These are phyloP conservation scores for Nycteola revayana DNA, from an alignment of 2,888 invertebrate species.

Conservation along the genomic window DNA sequence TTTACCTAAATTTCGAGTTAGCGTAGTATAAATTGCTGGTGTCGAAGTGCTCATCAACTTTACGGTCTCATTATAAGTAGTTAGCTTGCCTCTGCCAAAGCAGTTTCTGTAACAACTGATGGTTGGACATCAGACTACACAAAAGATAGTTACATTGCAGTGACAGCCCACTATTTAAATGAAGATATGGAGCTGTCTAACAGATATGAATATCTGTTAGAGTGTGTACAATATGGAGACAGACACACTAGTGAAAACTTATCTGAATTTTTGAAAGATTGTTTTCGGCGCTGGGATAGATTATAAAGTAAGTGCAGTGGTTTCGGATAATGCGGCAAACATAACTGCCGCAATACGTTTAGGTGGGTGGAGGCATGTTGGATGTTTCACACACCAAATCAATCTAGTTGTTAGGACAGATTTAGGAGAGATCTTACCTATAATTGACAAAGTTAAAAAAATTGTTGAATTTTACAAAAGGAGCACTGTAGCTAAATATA, in stretches of 20 bases:
- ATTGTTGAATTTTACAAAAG: slow-evolving; percentile 2
- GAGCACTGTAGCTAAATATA: not conserved
- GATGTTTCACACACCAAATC: slow-evolving; percentile 14
- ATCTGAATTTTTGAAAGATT: slow-evolving; percentile 3
- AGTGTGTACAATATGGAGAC: not conserved
- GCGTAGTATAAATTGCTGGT: too few species aligned
- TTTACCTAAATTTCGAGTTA: too few species aligned
- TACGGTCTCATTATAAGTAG: too few species aligned
- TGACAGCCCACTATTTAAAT: slow-evolving; percentile 1
- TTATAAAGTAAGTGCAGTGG: slow-evolving; percentile 7
- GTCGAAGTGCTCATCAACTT: too few species aligned
- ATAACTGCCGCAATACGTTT: slow-evolving; percentile 10
- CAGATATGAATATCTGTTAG: slow-evolving; percentile 1
- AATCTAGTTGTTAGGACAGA: slow-evolving; percentile 12
- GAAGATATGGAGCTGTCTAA: not conserved
- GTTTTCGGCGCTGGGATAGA: slow-evolving; percentile 4
- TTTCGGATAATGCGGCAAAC: slow-evolving; percentile 12
- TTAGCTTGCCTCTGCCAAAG: slow-evolving; percentile 2
- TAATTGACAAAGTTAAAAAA: slow-evolving; percentile 1
- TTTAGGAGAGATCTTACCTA: slow-evolving; percentile 6
- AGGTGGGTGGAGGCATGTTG: slow-evolving; percentile 10
- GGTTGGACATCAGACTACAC: slow-evolving; percentile 2
- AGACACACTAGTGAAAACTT: not conserved
- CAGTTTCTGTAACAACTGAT: slow-evolving; percentile 2
- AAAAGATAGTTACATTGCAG: slow-evolving; percentile 2